These are phyloP conservation scores for Mus musculus DNA, from an alignment of 2,113 vertebrate genomes.

Conservation along the genomic window DNA sequence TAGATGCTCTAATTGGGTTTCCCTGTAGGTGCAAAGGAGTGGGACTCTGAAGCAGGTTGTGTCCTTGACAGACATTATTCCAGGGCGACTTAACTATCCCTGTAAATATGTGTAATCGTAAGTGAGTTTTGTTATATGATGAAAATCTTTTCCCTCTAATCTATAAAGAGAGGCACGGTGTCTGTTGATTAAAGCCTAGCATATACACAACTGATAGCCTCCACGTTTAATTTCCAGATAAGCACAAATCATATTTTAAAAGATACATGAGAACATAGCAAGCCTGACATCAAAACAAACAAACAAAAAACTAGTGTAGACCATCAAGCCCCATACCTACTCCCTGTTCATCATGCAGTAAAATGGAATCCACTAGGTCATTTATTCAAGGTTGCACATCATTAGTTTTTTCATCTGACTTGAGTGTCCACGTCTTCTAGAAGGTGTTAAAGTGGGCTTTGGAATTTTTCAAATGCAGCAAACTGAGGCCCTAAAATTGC, in stretches of 20 bases:
- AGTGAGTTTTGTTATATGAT: neutral
- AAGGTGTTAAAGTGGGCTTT: neutral
- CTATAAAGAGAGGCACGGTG: neutral
- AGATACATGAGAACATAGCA: neutral
- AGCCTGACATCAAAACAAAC: too few species aligned
- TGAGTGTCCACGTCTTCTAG: neutral
- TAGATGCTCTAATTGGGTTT: constrained; percentile 69
- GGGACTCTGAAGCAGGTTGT: neutral
- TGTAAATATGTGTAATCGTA: constrained; percentile 5
- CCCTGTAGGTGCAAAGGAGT: constrained; percentile 49
- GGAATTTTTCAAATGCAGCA: neutral
- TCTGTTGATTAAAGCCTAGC: neutral
- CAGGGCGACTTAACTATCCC: neutral
- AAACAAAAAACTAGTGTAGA: neutral
- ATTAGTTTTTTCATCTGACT: neutral
- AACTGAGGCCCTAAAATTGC: neutral
- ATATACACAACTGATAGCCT: neutral
- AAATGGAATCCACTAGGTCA: neutral
- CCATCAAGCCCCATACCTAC: neutral
- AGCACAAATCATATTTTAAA: neutral
- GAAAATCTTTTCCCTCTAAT: neutral
- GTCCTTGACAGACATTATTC: constrained; percentile 62
- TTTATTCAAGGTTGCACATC: too few species aligned
- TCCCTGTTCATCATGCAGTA: neutral
- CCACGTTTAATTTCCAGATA: neutral